Conservation (phyloP, 1,140 invertebrate species). For the Eriosoma lanigerum region DNA sequence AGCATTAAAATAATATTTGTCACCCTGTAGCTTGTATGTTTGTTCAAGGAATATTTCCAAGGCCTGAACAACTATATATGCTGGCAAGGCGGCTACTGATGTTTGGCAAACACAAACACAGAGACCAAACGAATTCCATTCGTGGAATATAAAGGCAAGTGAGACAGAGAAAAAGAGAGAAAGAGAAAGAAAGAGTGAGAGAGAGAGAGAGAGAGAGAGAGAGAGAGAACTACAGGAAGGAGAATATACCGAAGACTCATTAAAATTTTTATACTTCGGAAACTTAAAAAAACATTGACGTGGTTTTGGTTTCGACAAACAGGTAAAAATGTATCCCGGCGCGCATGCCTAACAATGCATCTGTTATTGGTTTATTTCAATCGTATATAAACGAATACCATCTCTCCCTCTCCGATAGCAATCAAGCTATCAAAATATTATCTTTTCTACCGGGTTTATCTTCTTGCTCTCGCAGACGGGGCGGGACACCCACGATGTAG, state of each 20-base stretch:
- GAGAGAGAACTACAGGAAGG: no score
- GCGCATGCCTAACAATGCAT: slow-evolving; percentile 25
- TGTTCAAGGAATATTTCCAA: slow-evolving; percentile 48
- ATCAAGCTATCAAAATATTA: slow-evolving; percentile 51
- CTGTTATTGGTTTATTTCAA: slow-evolving; percentile 49
- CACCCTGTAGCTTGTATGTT: slow-evolving; percentile 38
- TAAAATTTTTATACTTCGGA: slow-evolving; percentile 35
- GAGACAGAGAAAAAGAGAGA: no score
- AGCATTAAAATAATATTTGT: slow-evolving; percentile 50
- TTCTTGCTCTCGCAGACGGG: slow-evolving; percentile 1
- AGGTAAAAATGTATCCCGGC: slow-evolving; percentile 41
- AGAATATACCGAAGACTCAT: slow-evolving; percentile 34
- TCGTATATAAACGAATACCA: slow-evolving; percentile 43
- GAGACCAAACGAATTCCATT: slow-evolving; percentile 25
- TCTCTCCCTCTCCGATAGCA: slow-evolving; percentile 40
- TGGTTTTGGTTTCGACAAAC: slow-evolving; percentile 48
- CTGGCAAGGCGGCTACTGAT: slow-evolving; percentile 10
- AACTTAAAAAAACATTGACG: slow-evolving; percentile 48
- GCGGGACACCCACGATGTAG: slow-evolving; percentile 41
- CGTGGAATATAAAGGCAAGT: neutral
- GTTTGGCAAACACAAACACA: slow-evolving; percentile 45
- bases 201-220: no score
- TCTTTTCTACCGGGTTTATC: slow-evolving; percentile 44
- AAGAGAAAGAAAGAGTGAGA: no score
- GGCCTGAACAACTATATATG: slow-evolving; percentile 13